Evolutionary conservation across 1,140 invertebrate species (phyloP).

Genomic region (Orchesella cincta): DNA sequence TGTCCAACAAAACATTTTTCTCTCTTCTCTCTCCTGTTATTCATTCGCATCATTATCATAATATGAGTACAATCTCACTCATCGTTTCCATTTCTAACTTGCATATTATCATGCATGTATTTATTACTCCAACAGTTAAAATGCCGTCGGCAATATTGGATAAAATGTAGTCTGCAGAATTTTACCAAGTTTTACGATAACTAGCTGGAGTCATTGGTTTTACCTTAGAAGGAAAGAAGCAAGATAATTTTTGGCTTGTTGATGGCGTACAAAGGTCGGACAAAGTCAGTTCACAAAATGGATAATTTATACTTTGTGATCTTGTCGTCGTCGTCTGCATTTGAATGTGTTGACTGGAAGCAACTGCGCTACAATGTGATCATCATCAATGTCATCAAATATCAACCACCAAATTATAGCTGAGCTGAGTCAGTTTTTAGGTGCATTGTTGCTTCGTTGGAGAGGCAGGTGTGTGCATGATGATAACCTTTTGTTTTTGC

Average conservation of each 20-base stretch:
- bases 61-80: not conserved
- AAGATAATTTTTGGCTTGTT: not conserved
- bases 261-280: too few relatives aligned
- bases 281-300: too few relatives aligned
- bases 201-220: not conserved
- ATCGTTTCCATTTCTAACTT: not conserved
- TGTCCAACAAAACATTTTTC: not conserved
- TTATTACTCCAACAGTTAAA: not conserved
- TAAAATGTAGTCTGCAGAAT: conserved; percentile 14
- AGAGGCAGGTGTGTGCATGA: too few relatives aligned
- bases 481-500: too few relatives aligned
- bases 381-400: too few relatives aligned
- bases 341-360: too few relatives aligned
- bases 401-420: too few relatives aligned
- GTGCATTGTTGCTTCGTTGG: too few relatives aligned
- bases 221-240: conserved; percentile 20
- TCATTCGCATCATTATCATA: not conserved
- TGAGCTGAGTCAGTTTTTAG: too few relatives aligned
- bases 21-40: not conserved
- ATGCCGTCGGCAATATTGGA: conserved; percentile 18
- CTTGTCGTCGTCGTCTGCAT: too few relatives aligned
- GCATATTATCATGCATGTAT: not conserved
- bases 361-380: too few relatives aligned
- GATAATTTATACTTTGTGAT: too few relatives aligned
- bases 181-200: not conserved